Evolutionary conservation across 2,113 vertebrate species (phyloP), one percentile per base, ranked within the genome.

Genomic region (Rhinopomastus cyanomelas): DNA sequence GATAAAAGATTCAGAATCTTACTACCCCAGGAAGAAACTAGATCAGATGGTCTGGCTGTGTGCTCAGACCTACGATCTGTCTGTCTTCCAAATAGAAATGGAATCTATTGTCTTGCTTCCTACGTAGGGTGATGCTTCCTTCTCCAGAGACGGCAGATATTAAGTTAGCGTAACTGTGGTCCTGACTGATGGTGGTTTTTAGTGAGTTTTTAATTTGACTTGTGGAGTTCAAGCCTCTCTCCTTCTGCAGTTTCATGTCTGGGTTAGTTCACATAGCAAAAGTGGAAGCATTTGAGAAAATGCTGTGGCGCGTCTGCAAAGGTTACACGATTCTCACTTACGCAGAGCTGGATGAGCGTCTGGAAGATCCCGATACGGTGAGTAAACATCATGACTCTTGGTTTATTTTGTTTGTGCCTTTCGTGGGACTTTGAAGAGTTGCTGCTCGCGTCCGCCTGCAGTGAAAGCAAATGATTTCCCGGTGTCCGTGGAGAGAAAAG

Each of bases 241-340:
- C 48, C 73, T 32, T 82, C 67, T 66, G 3, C 39, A 99, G 99
- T 15, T 99, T 99, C 85, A 92, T 99, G 64, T 99, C 98, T 36
- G 99, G 99, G 9, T 97, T 99, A 51, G 98, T 99, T 95, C 97
- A 98, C 81, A 97, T 98, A 84, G 94, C 96, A 59, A 99, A 98
- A 96, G 97, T 99, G 2, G 98, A 99, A 92, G 98, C 99, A 5
- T 99, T 99, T 96, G 98, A 99, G 87, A 98, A 98, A 79, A 99
- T 99, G 98, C 95, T 99, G 46, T 99, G 99, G 99, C 97, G 99
- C 81, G 99, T 97, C 16, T 99, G 99, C 92, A 99, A 99, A 97
- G 99, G 99, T 32, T 99, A 98, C 85, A 99, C 98, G 46, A 99
- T 99, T 32, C 97, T 99, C 76, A 99, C 98, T 7, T 99, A 98